Evolutionary conservation across 2,888 invertebrate species (phyloP).

Genomic region (Epirrhoe alternata): DNA sequence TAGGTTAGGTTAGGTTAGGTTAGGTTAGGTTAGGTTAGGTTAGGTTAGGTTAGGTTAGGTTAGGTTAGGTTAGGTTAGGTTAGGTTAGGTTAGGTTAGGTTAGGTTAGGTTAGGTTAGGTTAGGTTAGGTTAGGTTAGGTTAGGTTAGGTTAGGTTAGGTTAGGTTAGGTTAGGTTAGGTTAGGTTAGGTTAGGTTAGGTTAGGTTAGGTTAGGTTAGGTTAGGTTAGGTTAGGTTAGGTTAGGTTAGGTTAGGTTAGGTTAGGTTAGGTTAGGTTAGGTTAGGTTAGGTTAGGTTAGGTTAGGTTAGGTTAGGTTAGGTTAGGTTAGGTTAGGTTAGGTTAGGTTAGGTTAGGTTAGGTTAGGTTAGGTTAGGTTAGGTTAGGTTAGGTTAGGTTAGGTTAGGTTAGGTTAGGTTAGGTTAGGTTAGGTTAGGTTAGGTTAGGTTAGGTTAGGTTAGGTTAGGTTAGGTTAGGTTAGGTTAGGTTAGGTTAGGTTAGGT

Average conservation of each 20-base stretch:
- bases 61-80: slow-evolving; percentile 43
- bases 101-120: slow-evolving; percentile 46
- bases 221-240: slow-evolving; percentile 32
- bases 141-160: slow-evolving; percentile 49
- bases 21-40: slow-evolving; percentile 47
- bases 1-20: slow-evolving; percentile 47
- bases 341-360: slow-evolving; percentile 1
- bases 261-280: slow-evolving; percentile 41
- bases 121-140: slow-evolving; percentile 44
- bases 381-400: too few species aligned
- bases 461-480: too few species aligned
- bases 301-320: slow-evolving; percentile 11
- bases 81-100: slow-evolving; percentile 45
- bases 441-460: neutral
- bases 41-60: slow-evolving; percentile 44
- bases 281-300: slow-evolving; percentile 39
- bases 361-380: neutral
- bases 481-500: too few species aligned
- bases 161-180: slow-evolving; percentile 48
- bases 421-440: neutral
- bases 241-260: slow-evolving; percentile 40
- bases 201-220: slow-evolving; percentile 37
- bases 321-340: slow-evolving; percentile 1
- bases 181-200: slow-evolving; percentile 48
- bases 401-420: too few species aligned